Conservation (phyloP, 2,888 invertebrate genomes). For the Slavum lentiscoides region DNA sequence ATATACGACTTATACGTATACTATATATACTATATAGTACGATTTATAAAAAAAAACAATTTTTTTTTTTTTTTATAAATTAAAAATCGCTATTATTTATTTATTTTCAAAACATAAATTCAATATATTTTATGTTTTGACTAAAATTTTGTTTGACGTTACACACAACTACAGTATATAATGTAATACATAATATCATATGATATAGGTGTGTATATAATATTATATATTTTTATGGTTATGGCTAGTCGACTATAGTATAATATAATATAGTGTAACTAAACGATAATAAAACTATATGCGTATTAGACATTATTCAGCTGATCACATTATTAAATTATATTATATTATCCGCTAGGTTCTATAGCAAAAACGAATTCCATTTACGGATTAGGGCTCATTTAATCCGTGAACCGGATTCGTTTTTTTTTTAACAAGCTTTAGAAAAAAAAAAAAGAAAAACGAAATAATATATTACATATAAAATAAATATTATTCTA, state of each 20-base stretch:
- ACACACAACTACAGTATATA: neutral
- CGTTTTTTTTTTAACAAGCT: slow-evolving; percentile 43
- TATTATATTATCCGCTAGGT: too few species aligned
- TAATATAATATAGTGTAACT: neutral
- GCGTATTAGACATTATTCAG: neutral
- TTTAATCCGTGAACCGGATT: slow-evolving; percentile 48
- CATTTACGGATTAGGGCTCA: slow-evolving; percentile 49
- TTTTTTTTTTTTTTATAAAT: slow-evolving; percentile 15
- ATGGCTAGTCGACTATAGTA: neutral
- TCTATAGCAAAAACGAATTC: slow-evolving; percentile 42
- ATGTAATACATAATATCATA: too few species aligned
- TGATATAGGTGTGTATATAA: neutral
- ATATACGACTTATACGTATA: too few species aligned
- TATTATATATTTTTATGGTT: neutral
- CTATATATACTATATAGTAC: too few species aligned
- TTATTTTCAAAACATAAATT: slow-evolving; percentile 11
- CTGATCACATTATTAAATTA: neutral
- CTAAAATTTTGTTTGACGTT: neutral
- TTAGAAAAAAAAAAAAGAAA: neutral
- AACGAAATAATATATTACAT: slow-evolving; percentile 20
- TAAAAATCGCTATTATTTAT: slow-evolving; percentile 40
- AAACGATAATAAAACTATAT: neutral
- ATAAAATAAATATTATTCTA: neutral
- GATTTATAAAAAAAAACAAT: too few species aligned
- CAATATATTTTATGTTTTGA: neutral